A percentile compares a stretch with the other conserved stretches of the same genome.
Conservation (phyloP, 2,113 vertebrate species). For the Calyptomena viridis region DNA sequence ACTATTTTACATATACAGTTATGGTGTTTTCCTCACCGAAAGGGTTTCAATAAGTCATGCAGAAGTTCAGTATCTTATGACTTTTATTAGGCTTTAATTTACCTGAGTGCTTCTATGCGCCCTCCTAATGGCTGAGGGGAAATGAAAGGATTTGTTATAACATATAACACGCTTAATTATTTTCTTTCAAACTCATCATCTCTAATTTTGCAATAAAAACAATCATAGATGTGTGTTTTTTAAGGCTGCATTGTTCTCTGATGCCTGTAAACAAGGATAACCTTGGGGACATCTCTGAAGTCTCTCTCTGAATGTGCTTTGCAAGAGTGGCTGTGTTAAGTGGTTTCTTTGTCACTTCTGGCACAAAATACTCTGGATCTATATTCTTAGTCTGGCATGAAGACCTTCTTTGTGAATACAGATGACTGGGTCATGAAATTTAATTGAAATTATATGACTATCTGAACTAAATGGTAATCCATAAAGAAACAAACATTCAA, state of each 20-base stretch:
- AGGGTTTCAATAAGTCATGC: neutral
- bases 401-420: neutral
- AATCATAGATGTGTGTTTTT: neutral
- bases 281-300: slow-evolving; percentile 9
- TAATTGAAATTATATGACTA: neutral
- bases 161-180: neutral
- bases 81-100: slow-evolving; percentile 32
- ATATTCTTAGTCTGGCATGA: neutral
- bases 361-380: neutral
- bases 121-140: neutral
- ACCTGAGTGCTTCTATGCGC: neutral
- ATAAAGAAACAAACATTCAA: slow-evolving; percentile 33
- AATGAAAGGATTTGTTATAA: neutral
- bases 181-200: neutral
- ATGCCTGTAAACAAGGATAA: slow-evolving; percentile 48
- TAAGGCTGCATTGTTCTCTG: slow-evolving; percentile 11
- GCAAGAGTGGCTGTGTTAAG: neutral
- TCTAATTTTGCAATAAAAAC: slow-evolving; percentile 27
- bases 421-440: neutral
- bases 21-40: neutral
- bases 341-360: neutral
- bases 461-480: neutral
- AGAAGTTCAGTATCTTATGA: neutral
- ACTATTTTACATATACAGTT: neutral
- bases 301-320: neutral